Evolutionary conservation across 92 coral and sea anemone species (phyloP).

Genomic region (Epizoanthus scotinus): DNA sequence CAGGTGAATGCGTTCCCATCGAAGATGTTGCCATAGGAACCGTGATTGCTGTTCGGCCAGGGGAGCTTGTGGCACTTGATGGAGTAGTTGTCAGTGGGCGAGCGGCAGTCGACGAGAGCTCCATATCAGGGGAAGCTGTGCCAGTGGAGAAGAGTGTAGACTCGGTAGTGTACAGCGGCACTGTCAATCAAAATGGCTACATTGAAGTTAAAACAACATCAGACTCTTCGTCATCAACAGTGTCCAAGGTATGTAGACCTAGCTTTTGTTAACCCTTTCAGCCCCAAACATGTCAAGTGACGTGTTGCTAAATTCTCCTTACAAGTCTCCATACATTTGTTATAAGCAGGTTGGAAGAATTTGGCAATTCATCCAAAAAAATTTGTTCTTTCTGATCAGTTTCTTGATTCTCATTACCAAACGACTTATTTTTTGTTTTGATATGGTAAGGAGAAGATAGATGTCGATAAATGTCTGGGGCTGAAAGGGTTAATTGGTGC

Average conservation of each 20-base stretch:
- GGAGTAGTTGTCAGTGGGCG: conserved; percentile 91
- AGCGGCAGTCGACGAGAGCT: conserved; percentile 96
- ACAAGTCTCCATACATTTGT: too few species aligned
- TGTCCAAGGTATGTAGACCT: conserved; percentile 74
- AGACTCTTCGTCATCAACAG: conserved; percentile 86
- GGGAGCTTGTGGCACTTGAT: conserved; percentile 94
- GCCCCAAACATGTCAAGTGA: too few species aligned
- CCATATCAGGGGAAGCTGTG: conserved; percentile 92
- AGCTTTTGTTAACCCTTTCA: too few species aligned
- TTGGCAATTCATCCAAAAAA: too few species aligned
- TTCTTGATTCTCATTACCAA: too few species aligned
- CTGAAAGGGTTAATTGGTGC: too few species aligned
- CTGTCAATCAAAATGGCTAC: conserved; percentile 97
- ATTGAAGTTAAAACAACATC: conserved; percentile 91
- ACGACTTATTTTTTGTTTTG: too few species aligned
- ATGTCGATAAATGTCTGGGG: too few species aligned
- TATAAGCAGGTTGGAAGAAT: too few species aligned
- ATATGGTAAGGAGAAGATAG: too few species aligned
- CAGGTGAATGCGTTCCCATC: conserved; percentile 85
- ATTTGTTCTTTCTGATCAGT: too few species aligned
- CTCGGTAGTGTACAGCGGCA: conserved; percentile 85
- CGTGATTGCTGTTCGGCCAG: conserved; percentile 89
- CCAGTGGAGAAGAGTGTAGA: conserved; percentile 88
- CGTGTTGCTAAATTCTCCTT: too few species aligned
- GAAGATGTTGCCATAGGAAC: conserved; percentile 85